A percentile compares a stretch with the other conserved stretches of the same genome.
phyloP scores from a whole-genome alignment of 23 tunicate genomes.

The Phallusia fumigata region DNA sequence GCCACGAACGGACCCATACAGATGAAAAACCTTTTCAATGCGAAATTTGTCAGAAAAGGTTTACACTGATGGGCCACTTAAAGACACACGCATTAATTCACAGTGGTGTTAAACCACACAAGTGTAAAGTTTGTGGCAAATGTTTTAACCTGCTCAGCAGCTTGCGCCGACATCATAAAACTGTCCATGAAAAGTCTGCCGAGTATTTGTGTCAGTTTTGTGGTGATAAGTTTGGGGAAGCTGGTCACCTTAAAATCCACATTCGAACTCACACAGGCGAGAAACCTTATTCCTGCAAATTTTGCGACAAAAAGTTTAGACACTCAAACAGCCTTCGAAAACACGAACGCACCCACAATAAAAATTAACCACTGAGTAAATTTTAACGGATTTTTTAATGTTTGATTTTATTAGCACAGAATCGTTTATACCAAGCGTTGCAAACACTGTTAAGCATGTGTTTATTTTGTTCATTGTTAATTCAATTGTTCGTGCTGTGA shows the following conservation, averaged over 20 bases:
- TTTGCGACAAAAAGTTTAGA: neutral
- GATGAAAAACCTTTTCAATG: slow-evolving; percentile 37
- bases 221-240: slow-evolving; percentile 30
- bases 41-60: slow-evolving; percentile 36
- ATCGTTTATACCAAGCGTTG: no score
- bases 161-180: slow-evolving; percentile 32
- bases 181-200: slow-evolving; percentile 47
- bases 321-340: neutral
- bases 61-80: slow-evolving; percentile 1
- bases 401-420: no score
- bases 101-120: slow-evolving; percentile 20
- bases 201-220: slow-evolving; percentile 40
- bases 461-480: no score
- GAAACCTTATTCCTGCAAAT: slow-evolving; percentile 10
- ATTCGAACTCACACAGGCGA: slow-evolving; percentile 48
- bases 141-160: slow-evolving; percentile 29
- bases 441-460: no score
- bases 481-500: no score
- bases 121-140: slow-evolving; percentile 43
- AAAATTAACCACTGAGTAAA: no score
- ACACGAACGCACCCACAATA: slow-evolving; percentile 6
- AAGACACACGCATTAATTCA: slow-evolving; percentile 49
- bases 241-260: slow-evolving; percentile 27
- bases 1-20: slow-evolving; percentile 32
- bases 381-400: no score